Evolutionary conservation across 2,797 vertebrate species (phyloP).

Genomic region (Hypotaenidia philippensis): DNA sequence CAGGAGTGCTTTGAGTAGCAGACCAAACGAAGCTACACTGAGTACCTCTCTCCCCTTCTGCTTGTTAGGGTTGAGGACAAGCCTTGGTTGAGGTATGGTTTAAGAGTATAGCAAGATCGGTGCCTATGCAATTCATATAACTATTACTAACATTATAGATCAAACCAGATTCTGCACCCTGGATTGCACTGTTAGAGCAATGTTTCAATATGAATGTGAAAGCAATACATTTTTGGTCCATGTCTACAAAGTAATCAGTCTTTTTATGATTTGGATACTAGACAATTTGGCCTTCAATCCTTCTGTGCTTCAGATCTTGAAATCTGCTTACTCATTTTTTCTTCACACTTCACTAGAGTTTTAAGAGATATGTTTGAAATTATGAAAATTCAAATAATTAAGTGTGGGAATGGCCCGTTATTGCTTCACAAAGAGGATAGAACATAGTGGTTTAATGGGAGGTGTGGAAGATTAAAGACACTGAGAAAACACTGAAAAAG

Average conservation of each 20-base stretch:
- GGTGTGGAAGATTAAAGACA: background rate
- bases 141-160: background rate
- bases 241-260: background rate
- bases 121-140: background rate
- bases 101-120: background rate
- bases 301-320: background rate
- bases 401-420: background rate
- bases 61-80: background rate
- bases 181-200: background rate
- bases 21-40: background rate
- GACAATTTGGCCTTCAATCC: background rate
- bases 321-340: background rate
- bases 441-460: background rate
- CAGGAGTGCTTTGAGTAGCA: background rate
- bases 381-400: background rate
- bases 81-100: background rate
- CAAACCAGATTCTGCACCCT: background rate
- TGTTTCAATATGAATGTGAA: background rate
- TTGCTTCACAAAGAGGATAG: background rate
- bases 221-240: background rate
- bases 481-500: background rate
- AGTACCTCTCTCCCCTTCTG: background rate
- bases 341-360: background rate
- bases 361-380: background rate
- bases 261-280: background rate